Evolutionary conservation across 2,797 vertebrate species (phyloP).

Genomic region (Rhincodon typus): DNA sequence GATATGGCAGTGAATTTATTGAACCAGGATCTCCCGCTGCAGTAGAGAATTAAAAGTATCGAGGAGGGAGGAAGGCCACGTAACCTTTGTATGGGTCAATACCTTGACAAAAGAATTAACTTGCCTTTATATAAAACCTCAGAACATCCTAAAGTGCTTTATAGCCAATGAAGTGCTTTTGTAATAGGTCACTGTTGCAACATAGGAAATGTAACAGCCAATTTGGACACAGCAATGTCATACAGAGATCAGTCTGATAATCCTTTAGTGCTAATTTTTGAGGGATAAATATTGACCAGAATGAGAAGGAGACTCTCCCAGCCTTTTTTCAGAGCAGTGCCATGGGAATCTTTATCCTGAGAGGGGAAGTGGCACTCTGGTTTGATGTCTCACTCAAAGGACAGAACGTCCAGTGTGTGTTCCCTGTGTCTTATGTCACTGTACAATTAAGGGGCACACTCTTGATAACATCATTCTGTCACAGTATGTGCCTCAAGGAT

Average conservation of each 20-base stretch:
- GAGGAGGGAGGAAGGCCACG: neutral
- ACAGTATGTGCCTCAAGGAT: too few species aligned
- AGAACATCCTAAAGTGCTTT: neutral
- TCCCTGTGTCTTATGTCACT: too few species aligned
- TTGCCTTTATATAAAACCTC: neutral
- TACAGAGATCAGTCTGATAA: neutral
- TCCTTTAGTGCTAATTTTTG: neutral
- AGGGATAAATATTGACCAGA: neutral
- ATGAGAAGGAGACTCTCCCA: too few species aligned
- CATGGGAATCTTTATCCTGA: neutral
- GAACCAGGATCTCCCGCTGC: neutral
- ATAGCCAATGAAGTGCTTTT: neutral
- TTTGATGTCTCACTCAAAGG: neutral
- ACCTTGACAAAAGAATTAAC: neutral
- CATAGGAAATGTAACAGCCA: neutral
- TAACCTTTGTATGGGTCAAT: too few species aligned
- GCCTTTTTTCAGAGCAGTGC: neutral
- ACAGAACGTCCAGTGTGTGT: too few species aligned
- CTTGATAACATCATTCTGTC: too few species aligned
- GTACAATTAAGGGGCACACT: too few species aligned
- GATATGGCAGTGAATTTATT: conserved; percentile 14
- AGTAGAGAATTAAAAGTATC: neutral
- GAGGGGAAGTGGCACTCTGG: neutral
- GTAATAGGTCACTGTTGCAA: neutral
- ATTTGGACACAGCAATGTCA: neutral